phyloP scores from a whole-genome alignment of 1,140 invertebrate species.

The Druon quercuslanigerum region DNA sequence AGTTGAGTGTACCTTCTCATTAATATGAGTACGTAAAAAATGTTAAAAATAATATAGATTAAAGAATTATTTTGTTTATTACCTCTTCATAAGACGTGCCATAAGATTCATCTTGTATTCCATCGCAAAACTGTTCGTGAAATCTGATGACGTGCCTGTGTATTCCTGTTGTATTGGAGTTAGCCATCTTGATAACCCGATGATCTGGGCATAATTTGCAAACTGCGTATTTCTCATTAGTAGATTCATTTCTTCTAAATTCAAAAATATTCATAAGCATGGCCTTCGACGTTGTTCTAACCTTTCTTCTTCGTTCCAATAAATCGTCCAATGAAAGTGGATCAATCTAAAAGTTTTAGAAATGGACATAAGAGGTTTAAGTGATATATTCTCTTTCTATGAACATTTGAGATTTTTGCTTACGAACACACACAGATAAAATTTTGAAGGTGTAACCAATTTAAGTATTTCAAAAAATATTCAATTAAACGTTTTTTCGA shows the following conservation, averaged over 20 bases:
- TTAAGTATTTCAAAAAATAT: too few relatives aligned
- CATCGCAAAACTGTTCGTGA: conserved; percentile 8
- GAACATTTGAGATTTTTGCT: too few relatives aligned
- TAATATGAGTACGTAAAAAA: too few relatives aligned
- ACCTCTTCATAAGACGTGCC: not conserved
- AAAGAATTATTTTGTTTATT: not conserved
- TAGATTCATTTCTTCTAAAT: not conserved
- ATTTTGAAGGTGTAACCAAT: too few relatives aligned
- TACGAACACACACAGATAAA: too few relatives aligned
- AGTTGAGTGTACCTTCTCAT: too few relatives aligned
- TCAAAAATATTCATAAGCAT: conserved; percentile 6
- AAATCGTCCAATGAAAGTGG: not conserved
- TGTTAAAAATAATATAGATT: too few relatives aligned
- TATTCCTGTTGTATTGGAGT: conserved; percentile 6
- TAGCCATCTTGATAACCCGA: conserved; percentile 2
- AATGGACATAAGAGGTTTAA: not conserved
- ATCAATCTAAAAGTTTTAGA: not conserved
- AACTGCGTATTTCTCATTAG: not conserved
- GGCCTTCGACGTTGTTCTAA: not conserved
- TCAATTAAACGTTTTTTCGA: too few relatives aligned
- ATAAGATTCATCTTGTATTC: not conserved
- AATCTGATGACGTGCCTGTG: not conserved
- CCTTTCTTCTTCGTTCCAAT: not conserved
- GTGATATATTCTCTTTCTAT: not conserved
- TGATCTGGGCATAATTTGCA: conserved; percentile 3